These are phyloP conservation scores for Zoroaster sp. DNA, from an alignment of 53 echinoderm and acorn worm species.

Conservation along the genomic window DNA sequence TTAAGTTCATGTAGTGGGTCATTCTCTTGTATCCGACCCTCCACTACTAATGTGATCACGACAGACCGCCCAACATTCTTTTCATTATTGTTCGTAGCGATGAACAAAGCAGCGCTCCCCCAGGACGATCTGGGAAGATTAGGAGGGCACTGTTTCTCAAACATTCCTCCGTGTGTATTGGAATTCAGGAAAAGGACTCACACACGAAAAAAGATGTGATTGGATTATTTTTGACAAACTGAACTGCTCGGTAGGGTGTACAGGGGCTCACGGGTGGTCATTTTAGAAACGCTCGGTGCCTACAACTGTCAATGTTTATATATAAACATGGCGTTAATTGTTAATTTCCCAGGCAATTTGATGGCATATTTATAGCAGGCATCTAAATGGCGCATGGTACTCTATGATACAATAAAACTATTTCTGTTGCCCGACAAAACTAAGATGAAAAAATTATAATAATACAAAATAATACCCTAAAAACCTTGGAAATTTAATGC, in stretches of 20 bases:
- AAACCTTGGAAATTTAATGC: neutral
- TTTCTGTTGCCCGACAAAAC: neutral
- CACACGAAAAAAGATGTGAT: neutral
- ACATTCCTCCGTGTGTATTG: conserved; percentile 12
- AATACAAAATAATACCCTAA: too few relatives aligned
- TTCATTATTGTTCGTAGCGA: conserved; percentile 28
- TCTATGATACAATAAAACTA: neutral
- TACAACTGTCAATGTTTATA: conserved; percentile 7
- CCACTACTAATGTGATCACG: neutral
- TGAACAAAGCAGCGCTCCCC: conserved; percentile 27
- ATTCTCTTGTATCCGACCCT: neutral
- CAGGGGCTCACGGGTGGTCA: conserved; percentile 17
- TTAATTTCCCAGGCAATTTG: conserved; percentile 46
- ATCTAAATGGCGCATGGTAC: neutral
- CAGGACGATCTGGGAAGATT: neutral
- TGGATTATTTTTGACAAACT: conserved; percentile 40
- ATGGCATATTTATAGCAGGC: conserved; percentile 18
- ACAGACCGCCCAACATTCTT: conserved; percentile 23
- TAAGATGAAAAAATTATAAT: neutral
- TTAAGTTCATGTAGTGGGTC: neutral
- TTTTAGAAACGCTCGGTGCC: conserved; percentile 32
- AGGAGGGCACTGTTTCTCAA: conserved; percentile 15
- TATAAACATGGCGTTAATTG: conserved; percentile 43
- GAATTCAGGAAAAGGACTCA: neutral
- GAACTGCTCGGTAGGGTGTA: conserved; percentile 34